Percentiles rank a stretch among this genome's conserved stretches.
These are phyloP conservation scores for Drosophila eugracilis DNA, from an alignment of 1,140 invertebrate genomes.

Conservation along the genomic window DNA sequence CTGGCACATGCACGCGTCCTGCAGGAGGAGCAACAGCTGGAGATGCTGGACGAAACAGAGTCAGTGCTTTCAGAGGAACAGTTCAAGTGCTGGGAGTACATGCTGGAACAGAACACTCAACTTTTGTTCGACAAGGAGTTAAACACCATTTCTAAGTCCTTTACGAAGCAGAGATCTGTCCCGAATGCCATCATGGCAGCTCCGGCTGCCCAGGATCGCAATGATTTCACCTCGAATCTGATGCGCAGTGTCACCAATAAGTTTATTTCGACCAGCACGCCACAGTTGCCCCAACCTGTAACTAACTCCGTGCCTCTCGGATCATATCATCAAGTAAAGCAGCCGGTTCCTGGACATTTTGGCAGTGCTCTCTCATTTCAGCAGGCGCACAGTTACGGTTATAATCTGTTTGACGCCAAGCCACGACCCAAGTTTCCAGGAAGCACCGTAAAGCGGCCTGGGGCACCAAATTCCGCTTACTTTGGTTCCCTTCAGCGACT, in stretches of 20 bases:
- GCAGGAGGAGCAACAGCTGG: slow-evolving; percentile 86
- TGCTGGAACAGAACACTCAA: slow-evolving; percentile 96
- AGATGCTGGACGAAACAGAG: slow-evolving; percentile 88
- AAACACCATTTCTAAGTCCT: slow-evolving; percentile 90
- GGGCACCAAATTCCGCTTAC: slow-evolving; percentile 93
- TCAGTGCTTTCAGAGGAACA: slow-evolving; percentile 91
- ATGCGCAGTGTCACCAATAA: slow-evolving; percentile 70
- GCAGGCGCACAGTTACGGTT: slow-evolving; percentile 63
- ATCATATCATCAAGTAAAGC: slow-evolving; percentile 49
- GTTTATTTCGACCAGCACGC: slow-evolving; percentile 79
- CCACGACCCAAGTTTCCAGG: slow-evolving; percentile 58
- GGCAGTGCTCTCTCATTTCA: slow-evolving; percentile 91
- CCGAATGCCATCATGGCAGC: slow-evolving; percentile 77
- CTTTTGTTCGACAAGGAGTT: slow-evolving; percentile 94
- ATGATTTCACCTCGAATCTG: slow-evolving; percentile 76
- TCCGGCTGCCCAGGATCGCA: slow-evolving; percentile 57
- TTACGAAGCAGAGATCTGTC: slow-evolving; percentile 85
- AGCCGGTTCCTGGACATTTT: slow-evolving; percentile 86
- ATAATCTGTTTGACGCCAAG: slow-evolving; percentile 84
- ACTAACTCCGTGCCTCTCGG: slow-evolving; percentile 21
- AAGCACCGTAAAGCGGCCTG: slow-evolving; percentile 85
- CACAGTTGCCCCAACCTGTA: slow-evolving; percentile 56
- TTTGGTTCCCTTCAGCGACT: slow-evolving; percentile 93
- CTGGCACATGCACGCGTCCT: slow-evolving; percentile 78
- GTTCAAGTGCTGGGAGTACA: slow-evolving; percentile 96